These are phyloP conservation scores for Lasioglossum figueresi DNA, from an alignment of 2,888 invertebrate species.

Conservation along the genomic window DNA sequence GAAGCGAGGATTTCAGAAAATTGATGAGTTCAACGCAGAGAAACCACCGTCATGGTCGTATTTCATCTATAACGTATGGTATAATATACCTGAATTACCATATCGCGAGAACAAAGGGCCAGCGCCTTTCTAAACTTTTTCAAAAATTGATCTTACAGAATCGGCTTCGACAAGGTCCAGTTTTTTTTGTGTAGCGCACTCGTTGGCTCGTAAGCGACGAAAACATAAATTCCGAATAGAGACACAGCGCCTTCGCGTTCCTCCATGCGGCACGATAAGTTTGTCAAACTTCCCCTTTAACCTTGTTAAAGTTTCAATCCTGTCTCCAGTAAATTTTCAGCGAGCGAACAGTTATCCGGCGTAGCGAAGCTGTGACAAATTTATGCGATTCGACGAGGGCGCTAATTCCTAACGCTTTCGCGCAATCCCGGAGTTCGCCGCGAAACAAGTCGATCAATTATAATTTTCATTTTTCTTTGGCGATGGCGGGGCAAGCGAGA, in stretches of 20 bases:
- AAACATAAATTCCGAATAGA: not conserved
- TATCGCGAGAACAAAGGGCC: not conserved
- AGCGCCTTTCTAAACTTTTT: not conserved
- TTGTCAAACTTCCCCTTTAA: not conserved
- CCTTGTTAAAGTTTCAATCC: conserved; percentile 4
- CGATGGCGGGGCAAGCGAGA: not conserved
- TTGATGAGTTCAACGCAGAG: not conserved
- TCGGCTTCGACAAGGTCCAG: not conserved
- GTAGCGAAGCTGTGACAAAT: conserved; percentile 25
- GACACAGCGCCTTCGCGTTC: not conserved
- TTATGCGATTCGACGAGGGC: not conserved
- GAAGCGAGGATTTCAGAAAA: not conserved
- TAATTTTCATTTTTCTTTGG: conserved; percentile 31
- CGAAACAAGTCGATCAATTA: conserved; percentile 41
- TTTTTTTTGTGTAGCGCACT: not conserved
- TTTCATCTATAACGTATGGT: not conserved
- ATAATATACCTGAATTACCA: not conserved
- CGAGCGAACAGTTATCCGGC: conserved; percentile 4
- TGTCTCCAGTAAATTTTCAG: not conserved
- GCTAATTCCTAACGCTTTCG: conserved; percentile 34
- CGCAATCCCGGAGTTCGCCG: conserved; percentile 12
- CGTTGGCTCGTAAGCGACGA: no score
- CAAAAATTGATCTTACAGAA: not conserved
- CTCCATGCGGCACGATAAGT: not conserved
- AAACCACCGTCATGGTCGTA: not conserved